Evolutionary conservation across 2,113 vertebrate species (phyloP).

Genomic region (Sclerurus mexicanus): DNA sequence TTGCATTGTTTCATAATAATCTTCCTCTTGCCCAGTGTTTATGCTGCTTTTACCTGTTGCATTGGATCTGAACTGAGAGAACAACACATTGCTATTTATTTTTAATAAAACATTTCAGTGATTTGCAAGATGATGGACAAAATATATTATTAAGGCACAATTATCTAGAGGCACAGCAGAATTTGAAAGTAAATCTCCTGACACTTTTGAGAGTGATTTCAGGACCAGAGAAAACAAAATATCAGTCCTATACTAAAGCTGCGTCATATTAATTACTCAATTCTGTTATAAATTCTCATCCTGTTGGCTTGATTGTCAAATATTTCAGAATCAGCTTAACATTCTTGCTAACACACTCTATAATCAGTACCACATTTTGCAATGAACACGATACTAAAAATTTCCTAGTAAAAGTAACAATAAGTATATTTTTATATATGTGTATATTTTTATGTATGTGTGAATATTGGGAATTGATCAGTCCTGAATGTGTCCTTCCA

Average conservation of each 20-base stretch:
- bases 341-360: not conserved
- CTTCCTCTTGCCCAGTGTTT: not conserved
- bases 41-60: not conserved
- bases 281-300: not conserved
- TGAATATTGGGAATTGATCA: not conserved
- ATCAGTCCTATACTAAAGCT: not conserved
- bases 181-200: not conserved
- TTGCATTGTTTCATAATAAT: not conserved
- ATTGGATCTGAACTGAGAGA: not conserved
- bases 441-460: not conserved
- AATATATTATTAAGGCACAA: not conserved
- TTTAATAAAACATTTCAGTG: not conserved
- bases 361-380: not conserved
- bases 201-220: not conserved
- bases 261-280: not conserved
- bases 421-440: not conserved
- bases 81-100: not conserved
- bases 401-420: not conserved
- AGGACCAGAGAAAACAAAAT: not conserved
- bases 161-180: not conserved
- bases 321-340: not conserved
- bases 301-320: not conserved
- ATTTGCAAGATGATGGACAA: not conserved
- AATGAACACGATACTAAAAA: not conserved
- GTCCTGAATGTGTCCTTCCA: not conserved